Percentiles rank a stretch among this genome's conserved stretches.
phyloP scores from a whole-genome alignment of 2,888 invertebrate species.

The Scelioninae gen. 2 region DNA sequence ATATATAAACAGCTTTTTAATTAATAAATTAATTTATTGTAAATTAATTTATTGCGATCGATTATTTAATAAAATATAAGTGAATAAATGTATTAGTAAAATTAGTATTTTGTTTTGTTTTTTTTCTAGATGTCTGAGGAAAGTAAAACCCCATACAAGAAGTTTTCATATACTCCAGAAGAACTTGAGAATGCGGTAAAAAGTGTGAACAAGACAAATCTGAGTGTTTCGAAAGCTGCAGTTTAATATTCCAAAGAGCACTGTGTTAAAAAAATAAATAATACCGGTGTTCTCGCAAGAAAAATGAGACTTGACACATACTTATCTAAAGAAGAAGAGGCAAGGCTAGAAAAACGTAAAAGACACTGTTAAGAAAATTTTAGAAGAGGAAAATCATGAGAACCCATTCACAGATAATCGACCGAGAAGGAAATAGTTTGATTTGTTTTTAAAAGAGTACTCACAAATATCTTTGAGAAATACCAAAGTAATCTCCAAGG shows the following conservation, averaged over 20 bases:
- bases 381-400: slow-evolving; percentile 43
- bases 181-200: no score
- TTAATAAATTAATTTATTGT: no score
- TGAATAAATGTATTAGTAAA: no score
- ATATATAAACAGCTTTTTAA: no score
- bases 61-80: no score
- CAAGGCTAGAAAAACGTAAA: slow-evolving; percentile 62
- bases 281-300: slow-evolving; percentile 1
- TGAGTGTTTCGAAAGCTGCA: no score
- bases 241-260: background rate
- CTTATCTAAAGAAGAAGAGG: slow-evolving; percentile 54
- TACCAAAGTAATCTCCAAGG: slow-evolving; percentile 61
- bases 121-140: no score
- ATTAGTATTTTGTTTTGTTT: no score
- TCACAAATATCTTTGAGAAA: slow-evolving; percentile 50
- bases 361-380: slow-evolving; percentile 60
- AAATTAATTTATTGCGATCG: no score
- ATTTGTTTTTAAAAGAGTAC: slow-evolving; percentile 61
- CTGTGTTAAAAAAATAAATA: background rate
- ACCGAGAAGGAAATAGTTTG: slow-evolving; percentile 63
- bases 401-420: slow-evolving; percentile 62
- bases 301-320: slow-evolving; percentile 45
- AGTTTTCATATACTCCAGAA: no score
- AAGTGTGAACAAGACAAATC: no score
- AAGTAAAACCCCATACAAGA: no score